Percentiles rank a stretch among this genome's conserved stretches.
These are phyloP conservation scores for Galaxea fascicularis DNA, from an alignment of 92 coral and sea anemone genomes.

Conservation along the genomic window DNA sequence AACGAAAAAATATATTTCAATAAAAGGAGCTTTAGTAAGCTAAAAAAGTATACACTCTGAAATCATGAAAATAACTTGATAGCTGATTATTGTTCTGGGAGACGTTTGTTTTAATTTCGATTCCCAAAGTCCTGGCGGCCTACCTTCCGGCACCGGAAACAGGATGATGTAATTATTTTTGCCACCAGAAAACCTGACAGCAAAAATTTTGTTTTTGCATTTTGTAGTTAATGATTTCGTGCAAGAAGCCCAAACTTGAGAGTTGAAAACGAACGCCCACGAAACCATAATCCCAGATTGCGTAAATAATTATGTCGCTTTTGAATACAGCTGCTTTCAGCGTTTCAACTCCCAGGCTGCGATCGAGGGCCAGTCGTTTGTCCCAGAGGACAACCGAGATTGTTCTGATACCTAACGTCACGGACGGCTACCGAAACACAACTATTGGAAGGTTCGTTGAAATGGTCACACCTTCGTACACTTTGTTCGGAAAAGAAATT, in stretches of 20 bases:
- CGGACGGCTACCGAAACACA: no score
- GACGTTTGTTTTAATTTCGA: slow-evolving; percentile 9
- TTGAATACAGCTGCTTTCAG: background rate
- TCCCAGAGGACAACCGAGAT: no score
- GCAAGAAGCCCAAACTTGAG: background rate
- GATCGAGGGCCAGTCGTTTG: no score
- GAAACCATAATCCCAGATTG: background rate
- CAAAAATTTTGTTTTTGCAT: background rate
- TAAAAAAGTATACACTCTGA: background rate
- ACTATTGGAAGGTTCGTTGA: no score
- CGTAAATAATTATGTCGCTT: background rate
- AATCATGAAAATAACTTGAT: background rate
- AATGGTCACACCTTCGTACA: no score
- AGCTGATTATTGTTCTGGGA: background rate
- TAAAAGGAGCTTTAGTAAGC: slow-evolving; percentile 1
- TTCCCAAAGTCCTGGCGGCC: background rate
- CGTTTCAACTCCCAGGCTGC: no score
- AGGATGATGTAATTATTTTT: slow-evolving; percentile 5
- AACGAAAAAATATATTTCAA: background rate
- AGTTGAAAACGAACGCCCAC: background rate
- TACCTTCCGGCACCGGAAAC: slow-evolving; percentile 42
- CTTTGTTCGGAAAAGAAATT: no score
- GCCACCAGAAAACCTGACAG: slow-evolving; percentile 1
- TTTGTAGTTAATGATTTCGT: background rate
- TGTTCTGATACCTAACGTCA: no score